Conservation (phyloP, 2,797 vertebrate genomes). For the Accipiter fasciatus region DNA sequence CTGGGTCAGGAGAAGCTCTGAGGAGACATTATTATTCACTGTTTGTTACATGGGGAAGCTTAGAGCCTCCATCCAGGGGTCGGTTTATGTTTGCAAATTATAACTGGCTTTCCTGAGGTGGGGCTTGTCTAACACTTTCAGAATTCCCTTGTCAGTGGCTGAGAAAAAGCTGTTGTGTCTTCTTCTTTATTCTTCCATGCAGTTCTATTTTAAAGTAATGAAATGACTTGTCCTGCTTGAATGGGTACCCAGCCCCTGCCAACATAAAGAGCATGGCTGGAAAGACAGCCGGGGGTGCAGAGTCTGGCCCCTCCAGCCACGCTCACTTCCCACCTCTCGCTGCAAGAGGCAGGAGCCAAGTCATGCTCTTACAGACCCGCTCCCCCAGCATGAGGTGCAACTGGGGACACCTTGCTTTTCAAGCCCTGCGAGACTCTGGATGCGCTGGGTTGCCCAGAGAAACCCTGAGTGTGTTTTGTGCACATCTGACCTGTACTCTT, state of each 20-base stretch:
- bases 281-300: neutral
- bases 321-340: accelerated
- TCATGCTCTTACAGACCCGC: accelerated
- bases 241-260: neutral
- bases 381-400: accelerated
- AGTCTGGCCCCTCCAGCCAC: neutral
- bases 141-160: neutral
- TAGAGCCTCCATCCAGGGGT: neutral
- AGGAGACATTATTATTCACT: neutral
- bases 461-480: neutral
- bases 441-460: accelerated
- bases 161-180: neutral
- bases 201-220: neutral
- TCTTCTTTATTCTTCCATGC: neutral
- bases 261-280: neutral
- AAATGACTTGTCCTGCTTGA: neutral
- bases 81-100: neutral
- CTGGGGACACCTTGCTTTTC: neutral
- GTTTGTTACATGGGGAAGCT: neutral
- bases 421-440: neutral
- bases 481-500: neutral
- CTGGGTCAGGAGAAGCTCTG: neutral
- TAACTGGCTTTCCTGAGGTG: neutral
- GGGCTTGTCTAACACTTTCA: neutral
- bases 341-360: neutral